Evolutionary conservation across 2,797 vertebrate species (phyloP), one percentile per base, ranked within the genome.

Genomic region (Amphiprion clarkii): DNA sequence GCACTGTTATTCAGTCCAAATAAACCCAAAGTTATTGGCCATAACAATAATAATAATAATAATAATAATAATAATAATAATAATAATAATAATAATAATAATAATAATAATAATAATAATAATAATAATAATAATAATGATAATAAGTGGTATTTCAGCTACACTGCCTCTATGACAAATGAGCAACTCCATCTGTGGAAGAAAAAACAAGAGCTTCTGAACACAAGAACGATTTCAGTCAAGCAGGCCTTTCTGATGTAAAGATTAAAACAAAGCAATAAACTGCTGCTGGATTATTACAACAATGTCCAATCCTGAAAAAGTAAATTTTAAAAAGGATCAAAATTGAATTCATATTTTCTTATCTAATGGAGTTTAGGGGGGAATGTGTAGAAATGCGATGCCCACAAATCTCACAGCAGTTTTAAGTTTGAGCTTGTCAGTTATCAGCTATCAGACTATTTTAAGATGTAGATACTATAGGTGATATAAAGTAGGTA

Each of bases 401-500:
- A 3, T 44, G 42, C 42, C 42, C 42, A 44, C 13, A 14, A 44
- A 56, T 59, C 25, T 66, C 61, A 16, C n/a, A 9, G 0, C 25
- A 49, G n/a, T 57, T 59, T 27, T 11, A 0, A 40, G 13, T 49
- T 56, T 48, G 3, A 36, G 11, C 21, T 62, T 14, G 17, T 74
- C 63, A 40, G 5, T 29, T 48, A 13, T 25, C 53, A 49, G 19
- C 17, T 25, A 0, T 81, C 13, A 21, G 46, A 57, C 29, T 36
- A 8, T 59, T 71, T 67, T 21, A 73, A 82, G 17, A 58, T 63
- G n/a, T 54, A 79, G 25, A 59, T 56, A 29, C 8, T 42, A 25
- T 62, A 60, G 71, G 49, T 48, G 19, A 51, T 8, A 72, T 55
- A 40, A 60, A 17, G 36, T 19, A 11, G 57, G 27, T 55, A 54